Percentiles rank a stretch among this genome's conserved stretches.
Evolutionary conservation across 2,113 vertebrate species (phyloP).

Genomic region (Colistium nudipinnis): DNA sequence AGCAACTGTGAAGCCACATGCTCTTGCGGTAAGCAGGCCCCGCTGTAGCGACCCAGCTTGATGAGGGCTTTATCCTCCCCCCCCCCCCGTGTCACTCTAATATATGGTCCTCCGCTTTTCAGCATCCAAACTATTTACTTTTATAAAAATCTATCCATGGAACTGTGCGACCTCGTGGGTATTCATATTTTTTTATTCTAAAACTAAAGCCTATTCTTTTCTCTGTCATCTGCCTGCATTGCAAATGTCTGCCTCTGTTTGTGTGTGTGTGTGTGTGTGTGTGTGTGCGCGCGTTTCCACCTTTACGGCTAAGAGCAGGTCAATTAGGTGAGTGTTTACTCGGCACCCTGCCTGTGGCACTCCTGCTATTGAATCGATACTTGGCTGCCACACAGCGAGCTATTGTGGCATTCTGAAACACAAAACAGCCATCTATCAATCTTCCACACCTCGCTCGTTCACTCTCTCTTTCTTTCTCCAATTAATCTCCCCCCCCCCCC

Average conservation of each 20-base stretch:
- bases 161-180: background rate
- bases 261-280: slow-evolving; percentile 2
- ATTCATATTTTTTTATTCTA: background rate
- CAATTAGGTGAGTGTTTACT: slow-evolving; percentile 67
- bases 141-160: background rate
- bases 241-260: slow-evolving; percentile 4
- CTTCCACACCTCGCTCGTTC: slow-evolving; percentile 2
- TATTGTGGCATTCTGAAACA: slow-evolving; percentile 43
- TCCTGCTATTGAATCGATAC: slow-evolving; percentile 64
- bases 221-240: background rate
- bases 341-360: slow-evolving; percentile 59
- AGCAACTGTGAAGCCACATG: slow-evolving; percentile 65
- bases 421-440: slow-evolving; percentile 20
- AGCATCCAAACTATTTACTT: background rate
- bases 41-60: slow-evolving; percentile 10
- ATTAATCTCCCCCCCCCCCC: slow-evolving; percentile 5
- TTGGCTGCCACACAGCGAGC: slow-evolving; percentile 46
- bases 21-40: slow-evolving; percentile 33
- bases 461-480: background rate
- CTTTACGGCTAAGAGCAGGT: slow-evolving; percentile 41
- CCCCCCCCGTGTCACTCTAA: too few species aligned
- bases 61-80: slow-evolving; percentile 17
- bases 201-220: background rate
- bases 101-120: too few species aligned
- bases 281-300: slow-evolving; percentile 13